A percentile compares a stretch with the other conserved stretches of the same genome.
Conservation (phyloP, 2,888 invertebrate species). For the Coelinius sp. region DNA sequence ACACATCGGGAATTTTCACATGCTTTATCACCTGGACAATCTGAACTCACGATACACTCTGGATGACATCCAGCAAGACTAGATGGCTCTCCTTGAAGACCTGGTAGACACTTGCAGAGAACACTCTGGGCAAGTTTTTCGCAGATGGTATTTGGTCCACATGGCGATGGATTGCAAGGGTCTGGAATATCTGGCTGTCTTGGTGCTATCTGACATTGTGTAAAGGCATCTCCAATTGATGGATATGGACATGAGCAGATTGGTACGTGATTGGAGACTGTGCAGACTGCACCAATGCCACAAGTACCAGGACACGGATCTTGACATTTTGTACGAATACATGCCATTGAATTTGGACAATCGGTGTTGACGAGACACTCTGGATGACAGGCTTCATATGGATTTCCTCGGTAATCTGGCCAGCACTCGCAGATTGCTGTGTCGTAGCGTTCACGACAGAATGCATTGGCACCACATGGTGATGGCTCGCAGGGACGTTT, state of each 20-base stretch:
- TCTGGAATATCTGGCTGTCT: constrained; percentile 50
- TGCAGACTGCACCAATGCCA: constrained; percentile 80
- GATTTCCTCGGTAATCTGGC: constrained; percentile 79
- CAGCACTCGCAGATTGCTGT: constrained; percentile 81
- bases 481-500: constrained; percentile 75
- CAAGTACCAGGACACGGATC: constrained; percentile 85
- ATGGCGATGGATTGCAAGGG: constrained; percentile 72
- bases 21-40: constrained; percentile 85
- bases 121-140: constrained; percentile 68
- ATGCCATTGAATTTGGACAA: constrained; percentile 78
- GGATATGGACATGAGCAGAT: constrained; percentile 80
- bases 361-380: constrained; percentile 84
- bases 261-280: constrained; percentile 82
- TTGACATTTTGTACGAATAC: constrained; percentile 78
- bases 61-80: constrained; percentile 71
- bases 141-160: constrained; percentile 72
- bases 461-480: constrained; percentile 79
- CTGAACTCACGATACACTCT: constrained; percentile 74
- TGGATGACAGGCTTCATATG: constrained; percentile 75
- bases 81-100: constrained; percentile 68
- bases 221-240: constrained; percentile 84
- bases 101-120: constrained; percentile 70
- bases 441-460: constrained; percentile 78
- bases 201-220: constrained; percentile 72
- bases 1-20: constrained; percentile 86